phyloP scores from a whole-genome alignment of 2,888 invertebrate genomes.

The Dysmachus trigonus region DNA sequence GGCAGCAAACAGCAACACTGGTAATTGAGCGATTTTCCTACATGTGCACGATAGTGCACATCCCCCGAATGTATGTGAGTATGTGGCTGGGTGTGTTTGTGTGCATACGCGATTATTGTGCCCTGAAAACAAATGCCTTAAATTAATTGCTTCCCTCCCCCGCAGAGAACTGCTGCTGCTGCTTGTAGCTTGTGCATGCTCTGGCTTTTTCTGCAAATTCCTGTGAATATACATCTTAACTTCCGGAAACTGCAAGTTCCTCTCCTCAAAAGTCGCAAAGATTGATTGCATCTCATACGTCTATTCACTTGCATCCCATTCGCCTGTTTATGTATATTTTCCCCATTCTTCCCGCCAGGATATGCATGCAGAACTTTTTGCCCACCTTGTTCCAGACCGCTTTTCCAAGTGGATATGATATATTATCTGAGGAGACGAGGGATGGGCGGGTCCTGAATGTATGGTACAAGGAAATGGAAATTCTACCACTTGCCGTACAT shows the following conservation, averaged over 20 bases:
- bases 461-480: constrained; percentile 14
- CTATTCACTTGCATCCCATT: constrained; percentile 1
- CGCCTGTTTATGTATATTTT: constrained; percentile 19
- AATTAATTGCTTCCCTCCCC: constrained; percentile 8
- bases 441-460: background rate
- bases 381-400: background rate
- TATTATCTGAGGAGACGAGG: background rate
- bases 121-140: background rate
- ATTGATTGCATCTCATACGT: constrained; percentile 30
- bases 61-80: background rate
- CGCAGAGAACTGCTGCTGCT: background rate
- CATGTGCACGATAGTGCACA: background rate
- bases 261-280: background rate
- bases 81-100: background rate
- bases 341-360: background rate
- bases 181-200: background rate
- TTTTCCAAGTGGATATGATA: constrained; percentile 2
- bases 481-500: constrained; percentile 10
- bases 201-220: background rate
- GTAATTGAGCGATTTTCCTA: background rate
- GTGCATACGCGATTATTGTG: background rate
- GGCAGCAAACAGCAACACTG: background rate
- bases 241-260: constrained; percentile 32
- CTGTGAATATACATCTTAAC: constrained; percentile 22
- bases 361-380: background rate